Evolutionary conservation across 53 echinoderm and acorn worm genomes (phyloP), one percentile per base, ranked within the genome.

Genomic region (Astropecten irregularis): DNA sequence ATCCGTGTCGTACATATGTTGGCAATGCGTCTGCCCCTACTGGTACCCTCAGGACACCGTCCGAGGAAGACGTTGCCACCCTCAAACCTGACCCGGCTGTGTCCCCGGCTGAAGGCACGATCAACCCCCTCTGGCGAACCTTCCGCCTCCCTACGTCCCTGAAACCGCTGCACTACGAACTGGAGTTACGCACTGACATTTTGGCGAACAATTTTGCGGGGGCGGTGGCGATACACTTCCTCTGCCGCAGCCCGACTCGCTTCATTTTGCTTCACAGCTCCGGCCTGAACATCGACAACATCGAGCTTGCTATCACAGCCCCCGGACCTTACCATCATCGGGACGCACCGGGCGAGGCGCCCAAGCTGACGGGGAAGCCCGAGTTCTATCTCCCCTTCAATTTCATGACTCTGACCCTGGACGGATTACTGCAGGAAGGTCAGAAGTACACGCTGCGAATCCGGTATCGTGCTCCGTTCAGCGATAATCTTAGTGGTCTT

Each of bases 61-160:
- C 2, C n/a, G 35, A 19, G 4, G 71, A 31, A 32, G 52, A 9
- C 15, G 14, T 18, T 11, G 71, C 13, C 19, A 30, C 19, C 18
- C 39, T n/a, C 4, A 65, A 65, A 37, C 65, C 65, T 19, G 39
- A 3, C 23, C n/a, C 36, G 25, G 36, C 68, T 10, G 44, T 22
- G 6, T 23, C 70, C 22, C 18, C 39, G 16, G 46, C 10, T 26
- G 42, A 19, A 1, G 36, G 18, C 1, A 6, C 42, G 6, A 42
- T 11, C 42, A 18, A 18, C 23, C 70, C 47, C 21, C 61, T 66
- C 14, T 92, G 90, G 88, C 81, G 86, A 38, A 81, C 73, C 51
- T 95, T 92, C 63, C 92, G 95, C 31, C 83, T 95, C 2, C 92
- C 95, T 11, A 77, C 82, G 11, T 49, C 76, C 36, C 50, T 95